Conservation (phyloP, 2,888 invertebrate species). For the Thera britannica region DNA sequence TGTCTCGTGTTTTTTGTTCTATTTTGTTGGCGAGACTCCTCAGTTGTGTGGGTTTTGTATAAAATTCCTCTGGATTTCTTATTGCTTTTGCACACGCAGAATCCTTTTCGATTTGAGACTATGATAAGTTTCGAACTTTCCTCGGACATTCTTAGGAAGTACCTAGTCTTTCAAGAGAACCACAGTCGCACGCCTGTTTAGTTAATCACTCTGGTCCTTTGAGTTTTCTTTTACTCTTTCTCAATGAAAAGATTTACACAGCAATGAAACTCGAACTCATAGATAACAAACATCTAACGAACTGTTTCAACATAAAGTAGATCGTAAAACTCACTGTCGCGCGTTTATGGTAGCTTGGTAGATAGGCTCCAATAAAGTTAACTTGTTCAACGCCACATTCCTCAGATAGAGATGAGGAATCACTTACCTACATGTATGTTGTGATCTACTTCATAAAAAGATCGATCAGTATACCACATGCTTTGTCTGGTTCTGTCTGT, state of each 20-base stretch:
- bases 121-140: not conserved
- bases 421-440: not conserved
- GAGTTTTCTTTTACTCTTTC: conserved; percentile 2
- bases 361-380: conserved; percentile 68
- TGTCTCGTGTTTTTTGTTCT: conserved; percentile 44
- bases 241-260: conserved; percentile 28
- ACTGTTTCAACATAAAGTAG: conserved; percentile 31
- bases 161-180: too few species aligned
- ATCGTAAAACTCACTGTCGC: conserved; percentile 50
- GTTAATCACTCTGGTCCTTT: not conserved
- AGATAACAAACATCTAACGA: conserved; percentile 39
- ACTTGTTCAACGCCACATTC: conserved; percentile 42
- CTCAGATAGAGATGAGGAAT: conserved; percentile 28
- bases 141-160: too few species aligned
- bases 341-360: conserved; percentile 57
- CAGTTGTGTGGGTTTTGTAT: conserved; percentile 56
- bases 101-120: not conserved
- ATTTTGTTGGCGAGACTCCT: conserved; percentile 59
- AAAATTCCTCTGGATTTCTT: conserved; percentile 4
- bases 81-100: not conserved
- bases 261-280: conserved; percentile 29
- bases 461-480: too few species aligned
- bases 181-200: not conserved
- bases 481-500: too few species aligned
- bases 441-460: conserved; percentile 15